phyloP scores from a whole-genome alignment of 2,113 vertebrate species.

The Psophia crepitans region DNA sequence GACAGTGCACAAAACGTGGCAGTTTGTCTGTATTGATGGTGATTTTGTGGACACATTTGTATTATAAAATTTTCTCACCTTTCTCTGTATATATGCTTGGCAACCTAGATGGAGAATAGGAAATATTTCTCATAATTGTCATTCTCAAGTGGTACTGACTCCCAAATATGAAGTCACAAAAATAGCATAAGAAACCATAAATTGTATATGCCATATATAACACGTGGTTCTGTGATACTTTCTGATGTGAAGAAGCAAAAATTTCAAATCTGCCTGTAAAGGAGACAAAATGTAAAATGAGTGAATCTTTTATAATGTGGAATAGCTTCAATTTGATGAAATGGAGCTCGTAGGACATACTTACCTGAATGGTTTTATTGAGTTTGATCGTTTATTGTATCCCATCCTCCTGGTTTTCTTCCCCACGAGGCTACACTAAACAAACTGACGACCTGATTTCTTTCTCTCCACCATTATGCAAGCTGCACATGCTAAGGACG shows the following conservation, averaged over 20 bases:
- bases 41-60: background rate
- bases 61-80: background rate
- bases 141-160: background rate
- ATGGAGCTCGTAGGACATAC: background rate
- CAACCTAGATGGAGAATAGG: background rate
- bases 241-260: background rate
- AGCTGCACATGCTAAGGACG: background rate
- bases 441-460: background rate
- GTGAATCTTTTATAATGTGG: background rate
- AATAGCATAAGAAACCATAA: background rate
- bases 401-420: background rate
- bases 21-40: background rate
- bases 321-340: background rate
- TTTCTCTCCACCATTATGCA: background rate
- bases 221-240: background rate
- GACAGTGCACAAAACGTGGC: background rate
- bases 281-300: background rate
- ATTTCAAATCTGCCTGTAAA: background rate
- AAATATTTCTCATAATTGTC: background rate
- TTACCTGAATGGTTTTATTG: background rate
- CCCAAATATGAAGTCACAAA: background rate
- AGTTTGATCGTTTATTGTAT: background rate
- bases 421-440: background rate
- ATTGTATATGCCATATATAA: background rate
- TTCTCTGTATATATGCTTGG: background rate